phyloP scores from a whole-genome alignment of 2,113 vertebrate genomes.

The Phyllopteryx taeniolatus region DNA sequence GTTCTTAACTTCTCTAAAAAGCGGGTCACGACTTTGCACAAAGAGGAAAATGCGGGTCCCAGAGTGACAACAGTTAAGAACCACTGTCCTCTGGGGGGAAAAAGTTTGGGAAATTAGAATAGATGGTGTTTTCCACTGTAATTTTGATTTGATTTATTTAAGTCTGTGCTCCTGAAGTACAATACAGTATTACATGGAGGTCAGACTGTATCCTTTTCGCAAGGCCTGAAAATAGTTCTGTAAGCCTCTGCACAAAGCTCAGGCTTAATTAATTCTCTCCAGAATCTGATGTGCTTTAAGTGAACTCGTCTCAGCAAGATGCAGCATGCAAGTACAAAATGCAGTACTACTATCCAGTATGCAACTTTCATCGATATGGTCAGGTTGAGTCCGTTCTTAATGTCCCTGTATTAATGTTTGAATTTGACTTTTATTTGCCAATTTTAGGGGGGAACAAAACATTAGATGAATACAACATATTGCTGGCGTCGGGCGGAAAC shows the following conservation, averaged over 20 bases:
- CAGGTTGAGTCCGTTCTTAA: background rate
- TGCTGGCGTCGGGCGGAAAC: no score
- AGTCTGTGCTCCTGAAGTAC: background rate
- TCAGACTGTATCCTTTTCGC: conserved; percentile 5
- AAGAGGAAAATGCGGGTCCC: no score
- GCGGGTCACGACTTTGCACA: no score
- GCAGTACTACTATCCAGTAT: background rate
- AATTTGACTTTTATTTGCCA: no score
- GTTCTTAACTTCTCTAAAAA: no score
- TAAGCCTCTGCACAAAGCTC: conserved; percentile 10
- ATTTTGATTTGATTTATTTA: background rate
- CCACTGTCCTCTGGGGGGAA: no score
- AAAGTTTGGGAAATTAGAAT: no score
- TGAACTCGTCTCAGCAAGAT: conserved; percentile 11
- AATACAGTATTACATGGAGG: conserved; percentile 7
- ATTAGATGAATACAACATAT: no score
- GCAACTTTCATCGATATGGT: background rate
- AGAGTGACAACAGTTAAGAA: no score
- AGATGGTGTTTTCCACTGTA: background rate
- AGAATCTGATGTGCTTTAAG: conserved; percentile 12
- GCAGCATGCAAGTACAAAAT: background rate
- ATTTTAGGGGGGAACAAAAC: no score
- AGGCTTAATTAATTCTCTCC: conserved; percentile 22
- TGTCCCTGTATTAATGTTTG: background rate
- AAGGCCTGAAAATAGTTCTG: conserved; percentile 15